Conservation (phyloP, 2,888 invertebrate genomes). For the Philonicus albiceps region DNA sequence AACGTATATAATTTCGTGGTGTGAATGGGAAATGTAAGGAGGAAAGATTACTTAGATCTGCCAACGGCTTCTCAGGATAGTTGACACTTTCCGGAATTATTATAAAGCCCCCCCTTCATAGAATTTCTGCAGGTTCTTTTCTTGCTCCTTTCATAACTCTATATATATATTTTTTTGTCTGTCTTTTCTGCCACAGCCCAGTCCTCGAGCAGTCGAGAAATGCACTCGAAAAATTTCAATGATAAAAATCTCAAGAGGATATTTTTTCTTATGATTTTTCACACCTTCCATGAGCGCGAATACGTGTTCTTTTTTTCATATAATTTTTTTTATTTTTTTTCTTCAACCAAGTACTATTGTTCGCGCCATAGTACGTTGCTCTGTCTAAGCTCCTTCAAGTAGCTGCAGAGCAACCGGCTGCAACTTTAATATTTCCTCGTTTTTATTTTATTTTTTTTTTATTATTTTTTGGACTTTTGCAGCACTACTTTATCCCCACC, state of each 20-base stretch:
- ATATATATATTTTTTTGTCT: neutral
- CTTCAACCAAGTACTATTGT: neutral
- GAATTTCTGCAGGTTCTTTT: neutral
- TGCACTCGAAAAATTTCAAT: slow-evolving; percentile 15
- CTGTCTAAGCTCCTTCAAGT: neutral
- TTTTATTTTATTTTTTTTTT: neutral
- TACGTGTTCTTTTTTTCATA: neutral
- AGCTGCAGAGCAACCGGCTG: neutral
- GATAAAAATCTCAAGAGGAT: slow-evolving; percentile 3
- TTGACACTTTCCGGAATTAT: neutral
- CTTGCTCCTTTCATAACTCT: neutral
- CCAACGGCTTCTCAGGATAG: neutral
- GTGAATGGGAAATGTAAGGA: neutral
- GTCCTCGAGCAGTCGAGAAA: neutral
- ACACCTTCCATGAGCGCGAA: slow-evolving; percentile 9
- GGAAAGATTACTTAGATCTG: neutral
- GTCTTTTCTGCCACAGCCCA: neutral
- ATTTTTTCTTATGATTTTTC: slow-evolving; percentile 22
- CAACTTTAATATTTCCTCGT: neutral
- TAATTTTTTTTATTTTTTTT: neutral
- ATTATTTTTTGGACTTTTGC: neutral
- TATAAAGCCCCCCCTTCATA: neutral
- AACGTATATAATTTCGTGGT: neutral
- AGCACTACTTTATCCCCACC: neutral
- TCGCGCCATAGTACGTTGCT: neutral